These are phyloP conservation scores for Brachynemurus nebulosus DNA, from an alignment of 2,888 invertebrate genomes.

Conservation along the genomic window DNA sequence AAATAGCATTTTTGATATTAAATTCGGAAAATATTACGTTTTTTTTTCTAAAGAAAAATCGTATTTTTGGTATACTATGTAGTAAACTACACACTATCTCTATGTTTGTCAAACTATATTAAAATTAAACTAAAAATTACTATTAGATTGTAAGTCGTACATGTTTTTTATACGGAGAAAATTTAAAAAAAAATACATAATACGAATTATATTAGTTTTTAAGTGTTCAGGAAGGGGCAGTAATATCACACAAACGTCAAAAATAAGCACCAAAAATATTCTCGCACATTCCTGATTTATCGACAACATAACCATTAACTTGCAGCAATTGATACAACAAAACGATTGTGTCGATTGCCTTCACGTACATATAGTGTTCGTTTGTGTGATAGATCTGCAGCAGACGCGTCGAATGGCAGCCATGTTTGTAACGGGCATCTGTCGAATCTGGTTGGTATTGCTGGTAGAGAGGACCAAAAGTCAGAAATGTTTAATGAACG, in stretches of 20 bases:
- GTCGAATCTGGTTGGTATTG: neutral
- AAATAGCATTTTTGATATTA: neutral
- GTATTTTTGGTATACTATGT: neutral
- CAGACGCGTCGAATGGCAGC: neutral
- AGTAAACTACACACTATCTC: neutral
- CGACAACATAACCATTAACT: no score
- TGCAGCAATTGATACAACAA: no score
- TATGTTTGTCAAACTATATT: neutral
- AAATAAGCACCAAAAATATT: neutral
- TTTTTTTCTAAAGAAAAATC: neutral
- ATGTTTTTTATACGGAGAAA: neutral
- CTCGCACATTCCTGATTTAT: no score
- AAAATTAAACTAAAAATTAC: neutral
- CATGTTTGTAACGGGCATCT: neutral
- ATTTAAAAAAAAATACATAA: neutral
- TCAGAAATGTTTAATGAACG: neutral
- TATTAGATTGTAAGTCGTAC: neutral
- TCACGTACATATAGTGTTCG: no score
- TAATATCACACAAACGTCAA: neutral
- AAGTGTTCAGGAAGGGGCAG: neutral
- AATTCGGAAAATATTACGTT: conserved; percentile 1
- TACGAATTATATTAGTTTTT: conserved; percentile 1
- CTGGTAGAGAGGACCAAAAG: conserved; percentile 5
- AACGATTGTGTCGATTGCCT: no score
- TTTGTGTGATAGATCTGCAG: neutral